Base-by-base conservation (phyloP, 2,888 invertebrate species). In the Lochmaea capreae region DNA sequence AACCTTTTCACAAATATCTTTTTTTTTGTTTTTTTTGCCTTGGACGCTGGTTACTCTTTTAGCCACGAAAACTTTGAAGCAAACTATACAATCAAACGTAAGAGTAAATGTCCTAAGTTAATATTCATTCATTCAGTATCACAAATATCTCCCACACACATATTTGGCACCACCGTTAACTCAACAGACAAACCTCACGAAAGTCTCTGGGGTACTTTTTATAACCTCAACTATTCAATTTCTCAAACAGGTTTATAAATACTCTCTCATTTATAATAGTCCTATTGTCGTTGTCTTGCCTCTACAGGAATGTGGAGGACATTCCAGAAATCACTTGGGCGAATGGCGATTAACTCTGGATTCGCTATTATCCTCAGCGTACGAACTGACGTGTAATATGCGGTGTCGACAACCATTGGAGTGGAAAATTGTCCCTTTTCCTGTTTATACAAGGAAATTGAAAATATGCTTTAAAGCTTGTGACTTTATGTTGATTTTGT, bases 341-440 rank as follows among this genome's bases (percentile, higher is more conserved):
- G 39, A 59, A 58, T 46, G 58, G 33, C 67, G 58, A 67, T 67
- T 67, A 67, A 67, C 67, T 67, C 33, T 43, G 43, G 59, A 67
- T 67, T 58, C 11, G 46, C 67, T 58, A 67, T 59, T 67, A 59
- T 67, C 59, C 59, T 58, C 6, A 58, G 67, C 18, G 43, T 43
- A 43, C 42, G 58, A 67, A 58, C 43, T 58, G 46, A 43, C 26
- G 58, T 67, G 26, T 49, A 59, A 66, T 52, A 42, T 67, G 67
- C 43, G 67, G 67, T 59, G 66, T 39, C 57, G 12, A 39, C n/a
- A 42, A 43, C 46, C 57, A 57, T 12, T 12, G 57, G 10, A 39
- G 39, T 49, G 65, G 49, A 65, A 65, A 66, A 66, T 66, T 57
- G 57, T 66, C 16, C 16, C 39, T 12, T 12, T 49, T 52, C 16